Conservation (phyloP, 2,113 vertebrate species). For the Turdus rufiventris region DNA sequence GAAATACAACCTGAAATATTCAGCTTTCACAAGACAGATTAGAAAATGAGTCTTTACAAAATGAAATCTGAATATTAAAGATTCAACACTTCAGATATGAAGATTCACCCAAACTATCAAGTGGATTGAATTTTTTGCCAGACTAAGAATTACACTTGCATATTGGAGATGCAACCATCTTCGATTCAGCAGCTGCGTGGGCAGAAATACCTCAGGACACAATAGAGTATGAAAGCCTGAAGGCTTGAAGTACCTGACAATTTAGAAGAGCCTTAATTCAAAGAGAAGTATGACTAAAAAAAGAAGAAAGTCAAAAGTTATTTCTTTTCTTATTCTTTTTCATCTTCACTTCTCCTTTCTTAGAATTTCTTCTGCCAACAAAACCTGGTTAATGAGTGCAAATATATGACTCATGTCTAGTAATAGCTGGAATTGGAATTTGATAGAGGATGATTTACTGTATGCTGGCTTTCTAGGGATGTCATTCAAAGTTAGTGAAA, state of each 20-base stretch:
- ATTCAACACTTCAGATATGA: not conserved
- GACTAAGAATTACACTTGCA: not conserved
- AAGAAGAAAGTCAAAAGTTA: not conserved
- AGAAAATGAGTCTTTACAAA: not conserved
- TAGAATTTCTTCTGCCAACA: not conserved
- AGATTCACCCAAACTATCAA: not conserved
- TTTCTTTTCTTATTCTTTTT: not conserved
- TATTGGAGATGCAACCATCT: not conserved
- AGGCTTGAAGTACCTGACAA: not conserved
- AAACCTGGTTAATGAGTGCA: not conserved
- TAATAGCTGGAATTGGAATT: not conserved
- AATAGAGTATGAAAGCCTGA: not conserved
- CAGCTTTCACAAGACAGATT: not conserved
- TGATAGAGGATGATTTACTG: not conserved
- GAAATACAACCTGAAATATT: not conserved
- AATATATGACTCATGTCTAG: accelerated
- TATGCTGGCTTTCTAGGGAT: not conserved
- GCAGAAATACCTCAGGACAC: not conserved
- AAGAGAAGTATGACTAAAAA: not conserved
- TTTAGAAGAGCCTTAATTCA: not conserved
- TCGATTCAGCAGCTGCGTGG: not conserved
- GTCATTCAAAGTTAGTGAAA: not conserved
- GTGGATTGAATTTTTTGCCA: not conserved
- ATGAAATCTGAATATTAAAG: not conserved
- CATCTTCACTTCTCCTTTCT: not conserved